Evolutionary conservation across 2,113 vertebrate genomes (phyloP), one percentile per base, ranked within the genome.

Genomic region (Speoplatyrhinus poulsoni): DNA sequence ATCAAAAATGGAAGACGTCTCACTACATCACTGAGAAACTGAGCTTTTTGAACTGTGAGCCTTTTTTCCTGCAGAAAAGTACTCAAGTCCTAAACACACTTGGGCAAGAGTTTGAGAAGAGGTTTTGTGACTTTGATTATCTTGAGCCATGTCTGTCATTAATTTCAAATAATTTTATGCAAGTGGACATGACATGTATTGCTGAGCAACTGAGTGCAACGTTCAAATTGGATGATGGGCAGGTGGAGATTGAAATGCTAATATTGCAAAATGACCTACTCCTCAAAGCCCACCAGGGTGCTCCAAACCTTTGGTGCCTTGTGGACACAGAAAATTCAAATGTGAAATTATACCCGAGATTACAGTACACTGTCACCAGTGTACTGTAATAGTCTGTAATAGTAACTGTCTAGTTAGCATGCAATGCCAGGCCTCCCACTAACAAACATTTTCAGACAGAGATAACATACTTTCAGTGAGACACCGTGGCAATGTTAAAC

Each of bases 31-130:
- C n/a, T 5, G 13, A 15, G 53, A 54, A 54, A n/a, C 13, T 54
- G 26, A 15, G 13, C 12, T 5, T 1, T 16, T 15, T 54, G 12
- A 16, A 49, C 48, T 49, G 33, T 32, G 68, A 19, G 1, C 19
- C 19, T 19, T 19, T 19, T 19, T 19, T 19, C 19, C 19, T 66
- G 55, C 10, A 48, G 64, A 74, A 53, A 77, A 62, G 5, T 72
- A 72, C 62, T 70, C 36, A 77, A 62, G 12, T 66, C 58, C 57
- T 62, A 47, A 66, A 16, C 5, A 75, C 55, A 33, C 61, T 70
- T 62, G 59, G 60, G 53, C 55, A 76, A 63, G 48, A 70, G 73
- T 65, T 70, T 48, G 65, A 69, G 17, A 17, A 76, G 49, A 70
- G 73, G 41, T 70, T 70, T 46, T 53, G 17, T 75, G 67, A 75